A percentile compares a stretch with the other conserved stretches of the same genome.
Evolutionary conservation across 2,797 vertebrate genomes (phyloP).

Genomic region (Enteromius mattozi): DNA sequence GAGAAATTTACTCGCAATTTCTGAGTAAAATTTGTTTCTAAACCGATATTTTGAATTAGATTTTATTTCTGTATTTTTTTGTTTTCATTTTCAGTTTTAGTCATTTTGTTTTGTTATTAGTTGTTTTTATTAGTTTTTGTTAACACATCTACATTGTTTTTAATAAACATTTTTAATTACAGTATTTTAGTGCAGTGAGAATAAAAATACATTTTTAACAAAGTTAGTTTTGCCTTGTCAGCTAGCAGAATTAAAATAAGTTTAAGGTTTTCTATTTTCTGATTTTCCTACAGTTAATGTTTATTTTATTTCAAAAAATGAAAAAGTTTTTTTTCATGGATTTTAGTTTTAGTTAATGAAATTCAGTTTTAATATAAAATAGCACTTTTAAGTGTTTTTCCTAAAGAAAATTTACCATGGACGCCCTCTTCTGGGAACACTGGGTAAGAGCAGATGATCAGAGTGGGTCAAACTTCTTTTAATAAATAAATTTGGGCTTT

Average conservation of each 20-base stretch:
- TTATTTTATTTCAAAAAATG: not conserved
- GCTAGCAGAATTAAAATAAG: not conserved
- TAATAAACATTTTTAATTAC: not conserved
- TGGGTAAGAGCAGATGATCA: slow-evolving; percentile 61
- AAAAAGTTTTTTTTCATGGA: not conserved
- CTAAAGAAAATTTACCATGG: slow-evolving; percentile 80
- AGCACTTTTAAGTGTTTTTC: not conserved
- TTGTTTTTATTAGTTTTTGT: not conserved
- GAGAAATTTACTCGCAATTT: no score
- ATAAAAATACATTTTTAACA: not conserved
- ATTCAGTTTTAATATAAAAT: not conserved
- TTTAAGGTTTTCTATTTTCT: not conserved
- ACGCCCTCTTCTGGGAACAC: slow-evolving; percentile 93
- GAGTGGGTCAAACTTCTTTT: not conserved
- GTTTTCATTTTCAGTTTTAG: not conserved
- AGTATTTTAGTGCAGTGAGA: not conserved
- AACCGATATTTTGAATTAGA: not conserved
- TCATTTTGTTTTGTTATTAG: not conserved
- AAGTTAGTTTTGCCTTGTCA: not conserved
- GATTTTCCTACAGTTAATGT: not conserved
- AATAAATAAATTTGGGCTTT: not conserved
- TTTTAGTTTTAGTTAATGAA: not conserved
- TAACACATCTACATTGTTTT: not conserved
- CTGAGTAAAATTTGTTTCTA: not conserved
- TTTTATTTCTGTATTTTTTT: not conserved